These are phyloP conservation scores for Agonum fuliginosum DNA, from an alignment of 2,888 invertebrate species.

Conservation along the genomic window DNA sequence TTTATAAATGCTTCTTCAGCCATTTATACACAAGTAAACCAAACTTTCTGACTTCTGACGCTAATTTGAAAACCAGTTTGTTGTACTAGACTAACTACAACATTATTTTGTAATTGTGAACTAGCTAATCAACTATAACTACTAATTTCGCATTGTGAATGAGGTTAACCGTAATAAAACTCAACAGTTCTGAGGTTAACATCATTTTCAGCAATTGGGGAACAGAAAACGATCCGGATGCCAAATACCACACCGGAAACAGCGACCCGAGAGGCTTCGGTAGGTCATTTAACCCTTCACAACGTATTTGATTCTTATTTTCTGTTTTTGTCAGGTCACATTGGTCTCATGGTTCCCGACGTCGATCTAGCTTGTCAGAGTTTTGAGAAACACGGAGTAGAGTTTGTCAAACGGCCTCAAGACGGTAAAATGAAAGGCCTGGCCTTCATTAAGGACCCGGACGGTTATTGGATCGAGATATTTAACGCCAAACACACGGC, in stretches of 20 bases:
- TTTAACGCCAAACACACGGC: slow-evolving; percentile 38
- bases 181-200: too few species aligned
- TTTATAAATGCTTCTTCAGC: too few species aligned
- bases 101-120: too few species aligned
- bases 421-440: slow-evolving; percentile 96
- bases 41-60: too few species aligned
- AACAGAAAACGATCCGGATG: slow-evolving; percentile 87
- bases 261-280: slow-evolving; percentile 91
- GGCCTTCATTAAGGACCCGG: slow-evolving; percentile 96
- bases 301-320: too few species aligned
- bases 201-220: slow-evolving; percentile 98
- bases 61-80: too few species aligned
- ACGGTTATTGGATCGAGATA: slow-evolving; percentile 95
- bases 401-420: slow-evolving; percentile 91
- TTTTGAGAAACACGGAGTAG: slow-evolving; percentile 90
- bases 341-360: slow-evolving; percentile 92
- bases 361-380: slow-evolving; percentile 89
- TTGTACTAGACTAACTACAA: too few species aligned
- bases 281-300: slow-evolving; percentile 65
- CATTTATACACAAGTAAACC: too few species aligned
- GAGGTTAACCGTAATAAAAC: too few species aligned
- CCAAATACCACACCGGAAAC: slow-evolving; percentile 92
- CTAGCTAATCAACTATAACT: too few species aligned
- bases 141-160: too few species aligned
- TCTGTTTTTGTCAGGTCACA: slow-evolving; percentile 80